Evolutionary conservation across 2,113 vertebrate genomes (phyloP).

Genomic region (Engystomops pustulosus): DNA sequence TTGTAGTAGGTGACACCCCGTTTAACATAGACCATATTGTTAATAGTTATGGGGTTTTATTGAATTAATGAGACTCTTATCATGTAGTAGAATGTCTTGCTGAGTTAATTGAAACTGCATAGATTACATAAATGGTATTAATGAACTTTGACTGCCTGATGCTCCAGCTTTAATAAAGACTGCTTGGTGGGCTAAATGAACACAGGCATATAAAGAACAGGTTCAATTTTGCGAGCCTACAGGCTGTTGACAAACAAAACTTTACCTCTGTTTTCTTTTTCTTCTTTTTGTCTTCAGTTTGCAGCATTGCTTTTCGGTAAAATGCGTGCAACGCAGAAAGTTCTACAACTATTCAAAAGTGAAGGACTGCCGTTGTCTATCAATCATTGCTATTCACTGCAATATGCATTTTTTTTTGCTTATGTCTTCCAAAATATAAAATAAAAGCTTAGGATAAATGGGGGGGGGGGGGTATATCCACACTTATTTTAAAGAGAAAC

Average conservation of each 20-base stretch:
- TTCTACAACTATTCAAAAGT: no score
- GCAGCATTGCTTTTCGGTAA: neutral
- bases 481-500: no score
- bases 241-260: slow-evolving; percentile 79
- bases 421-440: no score
- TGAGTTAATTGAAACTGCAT: slow-evolving; percentile 87
- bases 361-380: no score
- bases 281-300: slow-evolving; percentile 9
- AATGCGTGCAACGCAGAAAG: neutral
- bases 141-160: slow-evolving; percentile 87
- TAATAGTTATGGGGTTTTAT: slow-evolving; percentile 89
- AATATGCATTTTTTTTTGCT: no score
- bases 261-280: slow-evolving; percentile 71
- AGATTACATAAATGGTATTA: slow-evolving; percentile 90
- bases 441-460: no score
- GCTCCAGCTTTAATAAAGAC: slow-evolving; percentile 85
- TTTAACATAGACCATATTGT: slow-evolving; percentile 88
- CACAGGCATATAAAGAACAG: slow-evolving; percentile 85
- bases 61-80: slow-evolving; percentile 89
- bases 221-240: slow-evolving; percentile 84
- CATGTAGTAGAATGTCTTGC: slow-evolving; percentile 85
- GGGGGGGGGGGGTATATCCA: no score
- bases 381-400: no score
- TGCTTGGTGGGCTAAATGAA: slow-evolving; percentile 87
- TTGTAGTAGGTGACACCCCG: slow-evolving; percentile 85